Conservation (phyloP, 2,888 invertebrate genomes). For the Cheilosia grossa region DNA sequence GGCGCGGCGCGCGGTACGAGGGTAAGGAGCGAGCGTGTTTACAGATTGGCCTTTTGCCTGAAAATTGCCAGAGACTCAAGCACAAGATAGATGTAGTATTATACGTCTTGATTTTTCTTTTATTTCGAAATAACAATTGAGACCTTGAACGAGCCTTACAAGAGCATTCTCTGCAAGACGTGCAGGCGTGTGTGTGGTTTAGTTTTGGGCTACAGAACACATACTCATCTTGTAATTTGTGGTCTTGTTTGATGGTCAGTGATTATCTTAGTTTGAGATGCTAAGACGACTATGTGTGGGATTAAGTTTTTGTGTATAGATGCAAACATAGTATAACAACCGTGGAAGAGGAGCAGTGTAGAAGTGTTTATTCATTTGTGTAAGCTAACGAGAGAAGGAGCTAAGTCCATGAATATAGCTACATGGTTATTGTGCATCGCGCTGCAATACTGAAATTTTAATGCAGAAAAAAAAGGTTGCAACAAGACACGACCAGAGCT, state of each 20-base stretch:
- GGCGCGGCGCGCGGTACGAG: not conserved
- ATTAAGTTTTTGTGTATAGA: slow-evolving; percentile 2
- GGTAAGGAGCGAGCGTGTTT: slow-evolving; percentile 16
- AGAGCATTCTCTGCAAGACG: slow-evolving; percentile 31
- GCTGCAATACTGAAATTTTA: too few relatives aligned
- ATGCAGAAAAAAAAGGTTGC: too few relatives aligned
- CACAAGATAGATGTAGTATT: slow-evolving; percentile 4
- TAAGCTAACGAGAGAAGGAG: too few relatives aligned
- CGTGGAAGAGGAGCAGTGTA: slow-evolving; percentile 3
- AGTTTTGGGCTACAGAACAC: slow-evolving; percentile 16
- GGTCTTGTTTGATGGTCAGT: slow-evolving; percentile 28
- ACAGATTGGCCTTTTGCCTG: slow-evolving; percentile 35
- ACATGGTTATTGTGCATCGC: too few relatives aligned
- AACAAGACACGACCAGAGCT: too few relatives aligned
- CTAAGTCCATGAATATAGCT: too few relatives aligned
- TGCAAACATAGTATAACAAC: slow-evolving; percentile 4
- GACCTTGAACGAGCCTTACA: slow-evolving; percentile 35
- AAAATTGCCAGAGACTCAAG: slow-evolving; percentile 12
- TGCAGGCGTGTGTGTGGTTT: not conserved
- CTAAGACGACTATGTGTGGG: slow-evolving; percentile 14
- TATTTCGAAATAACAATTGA: slow-evolving; percentile 32
- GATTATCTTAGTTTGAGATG: slow-evolving; percentile 36
- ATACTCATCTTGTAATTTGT: slow-evolving; percentile 8
- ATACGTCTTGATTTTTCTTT: slow-evolving; percentile 10
- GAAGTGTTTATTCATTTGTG: too few relatives aligned